phyloP scores from a whole-genome alignment of 2,797 vertebrate species.

The Petrocephalus sullivani region DNA sequence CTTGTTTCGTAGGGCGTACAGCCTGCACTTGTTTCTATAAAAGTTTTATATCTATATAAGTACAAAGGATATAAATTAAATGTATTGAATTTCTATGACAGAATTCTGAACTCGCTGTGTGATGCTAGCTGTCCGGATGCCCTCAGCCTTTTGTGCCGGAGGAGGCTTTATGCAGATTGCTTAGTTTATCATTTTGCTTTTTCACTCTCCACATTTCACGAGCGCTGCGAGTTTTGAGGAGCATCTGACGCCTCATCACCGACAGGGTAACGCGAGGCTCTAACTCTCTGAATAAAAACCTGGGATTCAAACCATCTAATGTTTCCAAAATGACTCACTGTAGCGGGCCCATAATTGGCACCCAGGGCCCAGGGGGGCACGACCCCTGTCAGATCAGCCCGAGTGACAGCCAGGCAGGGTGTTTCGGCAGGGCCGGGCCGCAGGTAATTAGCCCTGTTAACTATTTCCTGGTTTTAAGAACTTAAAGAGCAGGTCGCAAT shows the following conservation, averaged over 20 bases:
- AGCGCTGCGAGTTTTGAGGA: background rate
- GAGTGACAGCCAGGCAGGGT: conserved; percentile 54
- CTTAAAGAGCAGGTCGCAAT: conserved; percentile 64
- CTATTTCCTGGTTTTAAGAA: conserved; percentile 75
- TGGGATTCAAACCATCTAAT: conserved; percentile 53
- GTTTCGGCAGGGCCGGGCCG: conserved; percentile 51
- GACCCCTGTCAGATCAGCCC: conserved; percentile 67
- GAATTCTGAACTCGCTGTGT: background rate
- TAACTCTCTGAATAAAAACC: conserved; percentile 36
- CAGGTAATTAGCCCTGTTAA: conserved; percentile 65
- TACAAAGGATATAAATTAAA: background rate
- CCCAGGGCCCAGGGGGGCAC: conserved; percentile 50
- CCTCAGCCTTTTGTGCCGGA: background rate
- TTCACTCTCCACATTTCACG: background rate
- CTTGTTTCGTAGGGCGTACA: background rate
- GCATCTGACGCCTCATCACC: background rate
- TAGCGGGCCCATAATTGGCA: conserved; percentile 59
- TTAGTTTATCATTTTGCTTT: background rate
- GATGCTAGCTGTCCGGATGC: background rate
- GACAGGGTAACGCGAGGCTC: background rate
- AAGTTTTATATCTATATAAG: background rate
- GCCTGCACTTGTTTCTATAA: background rate
- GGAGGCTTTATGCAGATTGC: background rate
- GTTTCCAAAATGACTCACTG: conserved; percentile 50
- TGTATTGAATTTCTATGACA: background rate